Evolutionary conservation across 2,113 vertebrate species (phyloP), one percentile per base, ranked within the genome.

Genomic region (Prochilodus magdalenae): DNA sequence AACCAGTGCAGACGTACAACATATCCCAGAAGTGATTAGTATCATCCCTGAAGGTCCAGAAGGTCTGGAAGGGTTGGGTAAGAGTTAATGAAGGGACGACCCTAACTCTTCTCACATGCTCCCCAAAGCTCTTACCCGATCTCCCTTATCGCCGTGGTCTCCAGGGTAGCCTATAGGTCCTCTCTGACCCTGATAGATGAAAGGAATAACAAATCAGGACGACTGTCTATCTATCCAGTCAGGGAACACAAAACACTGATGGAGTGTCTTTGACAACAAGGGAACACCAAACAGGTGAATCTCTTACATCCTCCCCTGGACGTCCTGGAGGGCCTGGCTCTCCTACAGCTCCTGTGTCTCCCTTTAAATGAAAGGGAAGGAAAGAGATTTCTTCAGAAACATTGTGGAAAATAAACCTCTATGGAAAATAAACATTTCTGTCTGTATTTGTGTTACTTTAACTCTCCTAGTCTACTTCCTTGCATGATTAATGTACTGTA

Each of bases 231-330:
- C n/a, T n/a, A 33, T 36, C 3, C 16, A 40, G 29, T 20, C 66
- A 33, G 26, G 20, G 40, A n/a, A 3, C 22, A 63, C 8, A 49
- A 1, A 2, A 47, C 62, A 20, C 1, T 55, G 55, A 57, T 57
- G 55, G 55, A 13, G 13, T 40, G 6, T 40, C 27, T 16, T 1
- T 55, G n/a, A 82, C 18, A 16, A 49, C 20, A 13, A 0, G 53
- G 33, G 1, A 51, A 44, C 7, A 24, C 3, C 18, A 55, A 51
- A 51, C 26, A 67, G 65, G 11, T 5, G 8, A 44, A 22, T 49
- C 75, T 65, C 90, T 85, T 86, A 95, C 94, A 81, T 95, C 93
- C 80, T 93, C 91, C 87, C 94, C 94, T 85, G 93, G 92, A 73
- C 83, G 91, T 74, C 94, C 94, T 14, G 90, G 83, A 55, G 89